phyloP scores from a whole-genome alignment of 2,888 invertebrate genomes.

The Sinodicranocentrus sp. region DNA sequence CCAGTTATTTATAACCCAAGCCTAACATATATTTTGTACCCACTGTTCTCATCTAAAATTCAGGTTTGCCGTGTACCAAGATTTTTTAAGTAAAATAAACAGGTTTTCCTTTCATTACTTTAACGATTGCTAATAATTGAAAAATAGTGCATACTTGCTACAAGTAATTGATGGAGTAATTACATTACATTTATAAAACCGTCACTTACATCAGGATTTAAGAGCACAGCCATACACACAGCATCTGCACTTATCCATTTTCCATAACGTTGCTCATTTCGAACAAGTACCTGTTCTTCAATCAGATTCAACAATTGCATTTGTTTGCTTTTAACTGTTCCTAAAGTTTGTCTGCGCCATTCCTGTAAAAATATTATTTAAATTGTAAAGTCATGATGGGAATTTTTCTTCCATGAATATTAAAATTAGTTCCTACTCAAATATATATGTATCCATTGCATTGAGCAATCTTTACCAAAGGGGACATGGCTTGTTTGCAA shows the following conservation, averaged over 20 bases:
- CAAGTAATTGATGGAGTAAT: neutral
- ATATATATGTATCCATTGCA: neutral
- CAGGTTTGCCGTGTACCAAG: no score
- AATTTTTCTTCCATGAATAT: neutral
- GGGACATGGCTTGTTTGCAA: constrained; percentile 49
- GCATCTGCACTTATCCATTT: constrained; percentile 77
- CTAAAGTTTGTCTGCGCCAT: constrained; percentile 74
- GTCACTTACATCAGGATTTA: constrained; percentile 75
- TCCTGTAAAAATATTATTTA: constrained; percentile 67
- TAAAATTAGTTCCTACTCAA: neutral
- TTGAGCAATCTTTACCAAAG: constrained; percentile 7
- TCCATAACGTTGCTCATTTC: constrained; percentile 37
- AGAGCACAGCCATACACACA: constrained; percentile 77
- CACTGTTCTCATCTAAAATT: no score
- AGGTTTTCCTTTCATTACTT: neutral
- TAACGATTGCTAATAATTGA: neutral
- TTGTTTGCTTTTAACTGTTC: constrained; percentile 69
- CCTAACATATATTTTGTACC: no score
- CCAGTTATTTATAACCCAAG: no score
- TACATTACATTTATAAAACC: neutral
- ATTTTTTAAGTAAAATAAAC: neutral
- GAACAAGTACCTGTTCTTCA: constrained; percentile 65
- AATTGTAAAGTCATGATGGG: neutral
- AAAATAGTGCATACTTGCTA: neutral
- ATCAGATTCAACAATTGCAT: constrained; percentile 73